Base-by-base conservation (phyloP, 2,113 vertebrate species). In the Mus pahari region DNA sequence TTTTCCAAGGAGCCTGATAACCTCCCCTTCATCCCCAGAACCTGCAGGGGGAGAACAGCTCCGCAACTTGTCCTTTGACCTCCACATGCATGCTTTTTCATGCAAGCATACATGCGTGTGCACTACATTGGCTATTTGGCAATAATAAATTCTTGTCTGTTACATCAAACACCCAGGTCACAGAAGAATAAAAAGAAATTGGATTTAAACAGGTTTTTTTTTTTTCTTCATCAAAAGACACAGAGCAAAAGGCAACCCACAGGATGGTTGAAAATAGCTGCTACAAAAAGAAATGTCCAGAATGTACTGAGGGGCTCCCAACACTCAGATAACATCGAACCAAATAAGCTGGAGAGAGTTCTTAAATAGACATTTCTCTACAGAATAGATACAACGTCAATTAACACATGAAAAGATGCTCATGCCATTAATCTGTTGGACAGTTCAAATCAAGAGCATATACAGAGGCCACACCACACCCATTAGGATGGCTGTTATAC, bases 71-170 rank as follows among this genome's bases (percentile, higher is more conserved):
- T 14, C 79, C 26, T 48, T 28, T 86, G 26, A 17, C 39, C 16
- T 48, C 60, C 39, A 66, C 28, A 66, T 66, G 3, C 16, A 28
- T 42, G n/a, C 58, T 13, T 3, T 75, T 39, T 20, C 73, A 45
- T 24, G 20, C 9, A 77, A 42, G 39, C 22, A 24, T 12, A 42
- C 39, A 42, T 22, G 70, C 8, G 7, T 71, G 3, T 5, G 78
- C 39, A 83, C 33, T 70, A 42, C 16, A 39, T 82, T 82, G 78
- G 8, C 64, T 50, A 86, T 87, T 93, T 94, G 68, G 9, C 24
- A 75, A 36, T 73, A 75, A 36, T 73, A 31, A 64, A n/a, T 92
- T 94, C 26, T 92, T 94, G n/a, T 13, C 14, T 81, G 66, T 94
- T 50, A 91, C 17, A 66, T 6, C 45, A 93, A 91, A 84, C 48